Base-by-base conservation (phyloP, 2,888 invertebrate genomes). In the Stenolophus ochropezus region DNA sequence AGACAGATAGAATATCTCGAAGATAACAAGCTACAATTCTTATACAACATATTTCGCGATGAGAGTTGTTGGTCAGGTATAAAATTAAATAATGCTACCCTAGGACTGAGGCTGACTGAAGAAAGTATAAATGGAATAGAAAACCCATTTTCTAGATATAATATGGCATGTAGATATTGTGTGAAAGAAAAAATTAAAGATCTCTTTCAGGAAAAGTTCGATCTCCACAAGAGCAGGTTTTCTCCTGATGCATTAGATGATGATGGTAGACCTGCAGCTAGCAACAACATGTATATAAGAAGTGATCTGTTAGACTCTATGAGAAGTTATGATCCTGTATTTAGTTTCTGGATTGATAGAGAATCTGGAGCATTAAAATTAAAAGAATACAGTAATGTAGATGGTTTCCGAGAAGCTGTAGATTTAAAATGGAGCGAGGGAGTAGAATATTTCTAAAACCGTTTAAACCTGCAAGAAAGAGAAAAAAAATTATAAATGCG, bases 91-190 rank as follows among this genome's bases (percentile, higher is more conserved):
- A 83, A 79, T 80, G 25, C 58, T 71, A 74, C 51, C 69, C 71
- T 83, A 80, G 80, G 82, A 75, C 53, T 75, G 71, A 82, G 69
- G 71, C 49, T 83, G 27, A 82, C 82, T 79, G 82, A 83, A 83
- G 82, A 83, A 83, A 79, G 82, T 82, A 82, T 83, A 82, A 82
- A 58, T 71, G 80, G 33, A 82, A 82, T 83, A 79, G 76, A 80
- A 71, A 83, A 82, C 79, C 80, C 82, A 76, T 82, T 83, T 80
- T 71, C 82, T 53, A 83, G 8, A 51, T 83, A 82, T 33, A 79
- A 83, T 23, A 83, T 83, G 83, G 82, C 83, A 79, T 83, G 76
- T 56, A 83, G 83, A 23, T 83, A 83, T 56, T 83, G 82, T 80
- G 76, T 80, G 18, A 27, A 80, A 61, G 80, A 82, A 71, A 83